Evolutionary conservation across 1,140 invertebrate species (phyloP).

Genomic region (Planococcus citri): DNA sequence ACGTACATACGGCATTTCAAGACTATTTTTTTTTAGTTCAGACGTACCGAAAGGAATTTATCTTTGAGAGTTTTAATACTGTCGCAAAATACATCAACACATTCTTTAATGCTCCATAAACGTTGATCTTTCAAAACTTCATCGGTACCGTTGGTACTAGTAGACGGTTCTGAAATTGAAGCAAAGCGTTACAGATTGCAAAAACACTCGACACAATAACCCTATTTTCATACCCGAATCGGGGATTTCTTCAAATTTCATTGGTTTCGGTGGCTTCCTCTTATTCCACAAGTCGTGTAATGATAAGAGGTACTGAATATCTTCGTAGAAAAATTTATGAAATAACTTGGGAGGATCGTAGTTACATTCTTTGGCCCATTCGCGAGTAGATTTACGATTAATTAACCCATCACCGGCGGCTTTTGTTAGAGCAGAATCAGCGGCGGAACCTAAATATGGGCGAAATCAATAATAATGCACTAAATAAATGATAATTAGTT

Average conservation of each 20-base stretch:
- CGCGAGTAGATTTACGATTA: constrained; percentile 68
- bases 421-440: constrained; percentile 37
- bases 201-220: background rate
- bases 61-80: constrained; percentile 56
- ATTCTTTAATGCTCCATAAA: constrained; percentile 67
- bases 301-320: constrained; percentile 85
- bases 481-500: constrained; percentile 32
- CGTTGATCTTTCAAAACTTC: constrained; percentile 55
- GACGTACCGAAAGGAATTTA: constrained; percentile 38
- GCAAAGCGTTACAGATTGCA: constrained; percentile 21
- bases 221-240: constrained; percentile 40
- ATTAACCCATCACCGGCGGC: constrained; percentile 53
- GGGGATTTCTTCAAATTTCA: constrained; percentile 56
- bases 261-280: constrained; percentile 62
- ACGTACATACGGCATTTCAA: too few species aligned
- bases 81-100: constrained; percentile 58
- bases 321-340: constrained; percentile 84
- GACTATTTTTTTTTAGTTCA: too few species aligned
- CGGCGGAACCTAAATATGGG: constrained; percentile 39
- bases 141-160: constrained; percentile 40
- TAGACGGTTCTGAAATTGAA: constrained; percentile 29
- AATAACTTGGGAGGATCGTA: constrained; percentile 79
- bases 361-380: constrained; percentile 70
- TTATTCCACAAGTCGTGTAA: constrained; percentile 95
- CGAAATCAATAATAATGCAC: constrained; percentile 30